Conservation (phyloP, 2,888 invertebrate genomes). For the Pimpla rufipes region DNA sequence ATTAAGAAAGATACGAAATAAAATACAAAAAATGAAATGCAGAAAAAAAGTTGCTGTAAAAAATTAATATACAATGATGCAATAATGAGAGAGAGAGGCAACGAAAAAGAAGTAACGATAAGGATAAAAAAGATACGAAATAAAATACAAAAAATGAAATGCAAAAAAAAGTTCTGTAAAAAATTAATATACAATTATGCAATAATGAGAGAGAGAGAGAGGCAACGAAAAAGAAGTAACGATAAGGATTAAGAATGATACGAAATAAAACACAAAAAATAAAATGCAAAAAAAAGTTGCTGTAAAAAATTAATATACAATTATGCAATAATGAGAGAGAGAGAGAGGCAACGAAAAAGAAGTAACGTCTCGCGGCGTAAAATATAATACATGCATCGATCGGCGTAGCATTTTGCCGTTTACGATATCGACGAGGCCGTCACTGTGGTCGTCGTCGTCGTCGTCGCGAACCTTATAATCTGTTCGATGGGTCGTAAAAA, state of each 20-base stretch:
- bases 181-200: no score
- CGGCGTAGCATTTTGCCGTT: constrained; percentile 60
- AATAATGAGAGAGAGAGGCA: background rate
- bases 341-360: background rate
- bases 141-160: no score
- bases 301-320: no score
- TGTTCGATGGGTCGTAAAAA: constrained; percentile 76
- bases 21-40: background rate
- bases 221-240: no score
- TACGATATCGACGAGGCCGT: constrained; percentile 54
- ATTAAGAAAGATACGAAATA: background rate
- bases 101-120: no score
- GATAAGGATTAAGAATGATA: background rate
- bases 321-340: background rate
- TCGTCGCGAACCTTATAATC: constrained; percentile 70
- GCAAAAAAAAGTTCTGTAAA: no score
- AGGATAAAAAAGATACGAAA: background rate
- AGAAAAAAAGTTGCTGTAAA: no score
- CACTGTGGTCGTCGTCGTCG: constrained; percentile 49
- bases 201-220: background rate
- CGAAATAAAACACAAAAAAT: background rate
- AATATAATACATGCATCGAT: constrained; percentile 62
- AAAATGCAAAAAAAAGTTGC: no score
- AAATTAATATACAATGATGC: no score
- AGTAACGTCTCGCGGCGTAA: constrained; percentile 44